Evolutionary conservation across 1,140 invertebrate genomes (phyloP).

Genomic region (Sminthurinus signatus): DNA sequence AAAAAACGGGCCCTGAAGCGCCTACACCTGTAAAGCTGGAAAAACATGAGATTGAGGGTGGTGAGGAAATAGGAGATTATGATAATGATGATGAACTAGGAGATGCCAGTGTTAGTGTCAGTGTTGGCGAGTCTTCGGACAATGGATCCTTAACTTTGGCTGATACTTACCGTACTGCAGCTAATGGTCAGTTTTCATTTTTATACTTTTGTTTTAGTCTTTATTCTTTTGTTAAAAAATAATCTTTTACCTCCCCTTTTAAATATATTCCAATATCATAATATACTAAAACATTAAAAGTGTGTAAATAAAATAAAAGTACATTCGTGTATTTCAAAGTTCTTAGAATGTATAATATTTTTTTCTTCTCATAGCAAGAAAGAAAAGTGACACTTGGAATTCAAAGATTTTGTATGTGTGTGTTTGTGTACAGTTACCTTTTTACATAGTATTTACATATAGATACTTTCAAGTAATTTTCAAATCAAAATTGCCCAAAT

Average conservation of each 20-base stretch:
- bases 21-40: neutral
- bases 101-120: slow-evolving; percentile 3
- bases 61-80: neutral
- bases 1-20: slow-evolving; percentile 10
- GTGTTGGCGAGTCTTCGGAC: slow-evolving; percentile 10
- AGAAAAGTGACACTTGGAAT: too few relatives aligned
- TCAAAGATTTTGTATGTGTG: too few relatives aligned
- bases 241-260: neutral
- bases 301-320: too few relatives aligned
- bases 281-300: too few relatives aligned
- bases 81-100: neutral
- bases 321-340: too few relatives aligned
- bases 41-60: neutral
- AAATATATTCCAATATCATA: too few relatives aligned
- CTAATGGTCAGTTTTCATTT: slow-evolving; percentile 7
- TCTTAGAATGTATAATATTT: too few relatives aligned
- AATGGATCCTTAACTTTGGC: slow-evolving; percentile 12
- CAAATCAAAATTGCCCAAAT: too few relatives aligned
- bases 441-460: too few relatives aligned
- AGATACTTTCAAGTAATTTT: too few relatives aligned
- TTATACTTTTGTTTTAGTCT: neutral
- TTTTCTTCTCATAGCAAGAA: too few relatives aligned
- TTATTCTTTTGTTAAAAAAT: neutral
- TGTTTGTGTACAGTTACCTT: too few relatives aligned
- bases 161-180: slow-evolving; percentile 15